Evolutionary conservation across 2,113 vertebrate species (phyloP), one percentile per base, ranked within the genome.

Genomic region (Paracanthobrama guichenoti): DNA sequence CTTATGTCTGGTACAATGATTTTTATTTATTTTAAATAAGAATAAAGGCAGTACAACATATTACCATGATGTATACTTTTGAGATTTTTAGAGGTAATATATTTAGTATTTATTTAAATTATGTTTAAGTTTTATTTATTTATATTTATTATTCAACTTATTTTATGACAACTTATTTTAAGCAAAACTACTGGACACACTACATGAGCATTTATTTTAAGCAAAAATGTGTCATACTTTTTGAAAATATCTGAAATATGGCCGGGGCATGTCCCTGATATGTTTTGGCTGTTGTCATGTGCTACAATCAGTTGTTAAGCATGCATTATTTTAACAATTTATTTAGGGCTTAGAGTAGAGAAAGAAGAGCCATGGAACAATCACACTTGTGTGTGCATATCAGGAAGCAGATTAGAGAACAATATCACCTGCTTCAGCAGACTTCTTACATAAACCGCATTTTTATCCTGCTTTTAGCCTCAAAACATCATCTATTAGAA

Each of bases 361-460:
- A n/a, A 64, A 48, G 46, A 35, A 53, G 22, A 79, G 35, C 10
- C 8, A 9, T 35, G 48, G 31, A 84, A 12, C 48, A 39, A 57
- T 82, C 13, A 42, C 28, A 69, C 0, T 0, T 60, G 72, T 69
- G 72, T 60, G 50, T 35, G 26, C 44, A 14, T 71, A 53, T 55
- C 77, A 84, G 53, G 53, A 42, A 85, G 73, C 79, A 72, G 89
- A 92, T 93, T 92, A 94, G 26, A 81, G 86, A 90, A 90, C 84
- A 91, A 89, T 82, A 84, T 91, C 90, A 90, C 88, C 88, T 85
- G 88, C 84, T 80, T 88, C 83, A 83, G 64, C 88, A 60, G 87
- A 82, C 83, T 84, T 84, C 89, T 92, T 92, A 91, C 76, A 88
- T 86, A 89, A 92, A 59, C 73, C 11, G 2, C 3, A 35, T 46